Conservation (phyloP, 2,797 vertebrate genomes). For the Glyptemys insculpta region DNA sequence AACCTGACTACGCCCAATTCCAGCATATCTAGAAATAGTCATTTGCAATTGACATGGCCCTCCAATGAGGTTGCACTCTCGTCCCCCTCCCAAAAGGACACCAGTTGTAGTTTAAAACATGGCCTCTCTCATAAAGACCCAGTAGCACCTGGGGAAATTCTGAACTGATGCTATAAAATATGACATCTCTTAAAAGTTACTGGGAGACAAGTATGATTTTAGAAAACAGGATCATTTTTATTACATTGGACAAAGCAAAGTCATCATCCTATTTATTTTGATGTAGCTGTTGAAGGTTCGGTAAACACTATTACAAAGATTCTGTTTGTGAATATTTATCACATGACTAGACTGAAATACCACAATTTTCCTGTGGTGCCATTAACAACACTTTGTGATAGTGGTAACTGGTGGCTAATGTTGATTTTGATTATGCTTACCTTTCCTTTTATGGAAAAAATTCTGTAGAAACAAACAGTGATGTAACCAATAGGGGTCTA, state of each 20-base stretch:
- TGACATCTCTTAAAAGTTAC: not conserved
- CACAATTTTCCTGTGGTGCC: not conserved
- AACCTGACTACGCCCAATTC: not conserved
- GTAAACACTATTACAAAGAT: not conserved
- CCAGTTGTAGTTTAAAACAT: not conserved
- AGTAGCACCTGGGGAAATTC: not conserved
- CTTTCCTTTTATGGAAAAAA: not conserved
- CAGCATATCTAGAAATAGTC: not conserved
- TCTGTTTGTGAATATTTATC: not conserved
- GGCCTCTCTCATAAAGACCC: not conserved
- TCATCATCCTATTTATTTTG: not conserved
- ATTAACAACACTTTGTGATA: not conserved
- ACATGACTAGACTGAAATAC: fast-evolving
- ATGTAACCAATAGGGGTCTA: too few species aligned
- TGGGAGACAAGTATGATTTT: not conserved
- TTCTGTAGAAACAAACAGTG: not conserved
- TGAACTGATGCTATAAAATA: not conserved
- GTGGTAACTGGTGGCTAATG: not conserved
- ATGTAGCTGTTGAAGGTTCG: not conserved
- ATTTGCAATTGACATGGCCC: not conserved
- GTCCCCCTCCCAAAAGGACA: not conserved
- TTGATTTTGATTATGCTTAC: not conserved
- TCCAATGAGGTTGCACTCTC: not conserved
- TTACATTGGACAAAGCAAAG: not conserved
- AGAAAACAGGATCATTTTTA: not conserved